Evolutionary conservation across 2,888 invertebrate species (phyloP).

Genomic region (Lissonota sp.): DNA sequence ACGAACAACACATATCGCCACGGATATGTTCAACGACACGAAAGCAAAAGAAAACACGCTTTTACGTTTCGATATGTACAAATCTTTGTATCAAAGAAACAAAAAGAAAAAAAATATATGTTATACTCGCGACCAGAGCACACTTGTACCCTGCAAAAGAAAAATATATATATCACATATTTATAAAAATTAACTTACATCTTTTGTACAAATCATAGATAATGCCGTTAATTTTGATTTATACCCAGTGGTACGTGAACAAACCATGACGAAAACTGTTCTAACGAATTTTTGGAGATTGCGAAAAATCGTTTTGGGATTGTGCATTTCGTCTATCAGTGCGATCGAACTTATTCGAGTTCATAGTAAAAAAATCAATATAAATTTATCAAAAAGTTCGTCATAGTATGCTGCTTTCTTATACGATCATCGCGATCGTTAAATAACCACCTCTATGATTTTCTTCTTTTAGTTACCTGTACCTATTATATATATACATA

Average conservation of each 20-base stretch:
- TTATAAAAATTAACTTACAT: constrained; percentile 60
- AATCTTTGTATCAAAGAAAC: constrained; percentile 50
- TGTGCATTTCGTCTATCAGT: not conserved
- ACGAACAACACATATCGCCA: constrained; percentile 16
- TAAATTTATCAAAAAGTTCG: constrained; percentile 45
- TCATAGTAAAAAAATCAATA: constrained; percentile 33
- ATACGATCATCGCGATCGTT: constrained; percentile 36
- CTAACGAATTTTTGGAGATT: constrained; percentile 8
- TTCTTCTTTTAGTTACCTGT: constrained; percentile 13
- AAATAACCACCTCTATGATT: constrained; percentile 33
- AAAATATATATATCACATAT: constrained; percentile 58
- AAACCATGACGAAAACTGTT: constrained; percentile 14
- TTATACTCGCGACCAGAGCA: constrained; percentile 42
- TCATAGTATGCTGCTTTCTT: constrained; percentile 42
- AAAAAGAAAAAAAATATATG: constrained; percentile 16
- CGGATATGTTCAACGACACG: constrained; percentile 31
- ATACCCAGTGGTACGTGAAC: constrained; percentile 19
- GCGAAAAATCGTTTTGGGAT: not conserved
- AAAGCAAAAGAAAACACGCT: constrained; percentile 23
- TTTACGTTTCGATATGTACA: constrained; percentile 58
- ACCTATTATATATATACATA: constrained; percentile 49
- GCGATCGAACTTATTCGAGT: constrained; percentile 8
- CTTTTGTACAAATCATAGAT: constrained; percentile 62
- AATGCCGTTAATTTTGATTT: constrained; percentile 62
- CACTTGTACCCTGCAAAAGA: constrained; percentile 53